A percentile compares a stretch with the other conserved stretches of the same genome.
phyloP scores from a whole-genome alignment of 1,140 invertebrate species.

The Cyphomyrmex costatus region DNA sequence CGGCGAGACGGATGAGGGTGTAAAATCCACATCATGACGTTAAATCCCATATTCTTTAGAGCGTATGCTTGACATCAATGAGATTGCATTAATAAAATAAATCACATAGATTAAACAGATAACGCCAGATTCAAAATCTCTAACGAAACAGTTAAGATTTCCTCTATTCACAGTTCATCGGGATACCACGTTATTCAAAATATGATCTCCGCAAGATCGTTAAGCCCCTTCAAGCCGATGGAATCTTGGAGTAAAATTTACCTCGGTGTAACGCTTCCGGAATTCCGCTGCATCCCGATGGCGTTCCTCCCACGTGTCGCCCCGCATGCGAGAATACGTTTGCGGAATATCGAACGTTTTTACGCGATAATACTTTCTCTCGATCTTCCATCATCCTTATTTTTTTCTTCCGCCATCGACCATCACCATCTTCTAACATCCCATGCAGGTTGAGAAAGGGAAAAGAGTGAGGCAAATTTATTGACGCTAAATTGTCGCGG shows the following conservation, averaged over 20 bases:
- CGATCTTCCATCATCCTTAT: not conserved
- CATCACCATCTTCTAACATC: constrained; percentile 1
- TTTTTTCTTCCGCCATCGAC: not conserved
- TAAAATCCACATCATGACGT: too few species aligned
- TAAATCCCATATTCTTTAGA: too few species aligned
- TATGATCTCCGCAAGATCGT: constrained; percentile 39
- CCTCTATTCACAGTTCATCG: not conserved
- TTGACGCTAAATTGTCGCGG: constrained; percentile 62
- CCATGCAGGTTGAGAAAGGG: not conserved
- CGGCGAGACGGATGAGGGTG: too few species aligned
- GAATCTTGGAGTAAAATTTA: constrained; percentile 58
- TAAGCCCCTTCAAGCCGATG: constrained; percentile 42
- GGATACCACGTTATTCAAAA: constrained; percentile 42
- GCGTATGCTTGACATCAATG: not conserved
- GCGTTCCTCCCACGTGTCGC: constrained; percentile 57
- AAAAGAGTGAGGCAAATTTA: constrained; percentile 50
- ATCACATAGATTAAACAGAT: not conserved
- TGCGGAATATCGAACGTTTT: constrained; percentile 70
- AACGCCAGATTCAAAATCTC: constrained; percentile 5
- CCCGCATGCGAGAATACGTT: constrained; percentile 47
- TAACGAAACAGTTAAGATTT: constrained; percentile 19
- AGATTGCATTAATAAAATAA: not conserved
- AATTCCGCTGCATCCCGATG: constrained; percentile 10
- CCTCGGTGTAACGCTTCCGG: constrained; percentile 30
- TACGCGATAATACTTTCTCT: constrained; percentile 13